phyloP scores from a whole-genome alignment of 2,797 vertebrate genomes.

The Esox masquinongy region DNA sequence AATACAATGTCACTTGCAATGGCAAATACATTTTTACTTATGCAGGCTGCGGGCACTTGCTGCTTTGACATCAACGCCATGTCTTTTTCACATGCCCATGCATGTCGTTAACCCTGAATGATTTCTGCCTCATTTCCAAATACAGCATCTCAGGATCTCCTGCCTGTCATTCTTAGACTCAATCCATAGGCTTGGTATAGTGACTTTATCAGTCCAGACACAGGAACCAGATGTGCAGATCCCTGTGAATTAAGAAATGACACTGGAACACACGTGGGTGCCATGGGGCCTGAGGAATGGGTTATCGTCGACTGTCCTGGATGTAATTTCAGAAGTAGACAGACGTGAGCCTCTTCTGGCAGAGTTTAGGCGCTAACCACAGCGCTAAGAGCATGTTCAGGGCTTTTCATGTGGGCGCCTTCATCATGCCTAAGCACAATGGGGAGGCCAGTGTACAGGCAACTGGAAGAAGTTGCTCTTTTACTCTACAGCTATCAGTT shows the following conservation, averaged over 20 bases:
- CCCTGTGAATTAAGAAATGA: neutral
- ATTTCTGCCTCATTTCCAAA: neutral
- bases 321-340: conserved; percentile 8
- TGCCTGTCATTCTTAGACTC: neutral
- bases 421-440: conserved; percentile 12
- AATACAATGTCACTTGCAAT: neutral
- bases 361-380: conserved; percentile 8
- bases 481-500: neutral
- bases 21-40: neutral
- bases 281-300: conserved; percentile 2
- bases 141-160: neutral
- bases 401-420: conserved; percentile 14
- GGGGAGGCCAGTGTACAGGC: neutral
- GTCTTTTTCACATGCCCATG: neutral
- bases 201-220: neutral
- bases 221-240: neutral
- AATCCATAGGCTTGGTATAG: neutral
- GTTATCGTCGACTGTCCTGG: conserved; percentile 2
- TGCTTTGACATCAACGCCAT: neutral
- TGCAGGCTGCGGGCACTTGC: neutral
- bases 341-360: conserved; percentile 31
- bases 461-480: neutral
- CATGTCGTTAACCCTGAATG: neutral
- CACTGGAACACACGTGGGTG: conserved; percentile 6
- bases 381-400: neutral